These are phyloP conservation scores for Muscicapa comitata DNA, from an alignment of 2,797 vertebrate species.

Conservation along the genomic window DNA sequence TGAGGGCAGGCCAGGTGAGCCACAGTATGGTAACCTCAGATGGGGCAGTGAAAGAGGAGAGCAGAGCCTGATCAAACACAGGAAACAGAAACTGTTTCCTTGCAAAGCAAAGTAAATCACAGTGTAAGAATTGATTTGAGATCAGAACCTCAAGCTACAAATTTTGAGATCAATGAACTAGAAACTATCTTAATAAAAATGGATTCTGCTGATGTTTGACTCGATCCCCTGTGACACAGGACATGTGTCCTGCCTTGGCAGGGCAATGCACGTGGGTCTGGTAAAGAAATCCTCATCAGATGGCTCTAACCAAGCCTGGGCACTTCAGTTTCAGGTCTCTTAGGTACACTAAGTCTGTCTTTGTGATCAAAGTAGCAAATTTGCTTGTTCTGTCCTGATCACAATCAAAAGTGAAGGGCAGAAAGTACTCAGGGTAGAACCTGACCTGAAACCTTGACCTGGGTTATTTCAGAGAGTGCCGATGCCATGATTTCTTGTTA, in stretches of 20 bases:
- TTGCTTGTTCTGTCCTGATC: neutral
- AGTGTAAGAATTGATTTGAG: neutral
- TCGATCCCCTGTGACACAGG: neutral
- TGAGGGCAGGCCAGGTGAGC: neutral
- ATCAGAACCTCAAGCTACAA: neutral
- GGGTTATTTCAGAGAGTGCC: neutral
- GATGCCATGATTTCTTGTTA: neutral
- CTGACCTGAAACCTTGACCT: neutral
- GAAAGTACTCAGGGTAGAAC: neutral
- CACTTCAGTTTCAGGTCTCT: neutral
- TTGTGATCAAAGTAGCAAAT: neutral
- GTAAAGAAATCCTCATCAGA: neutral
- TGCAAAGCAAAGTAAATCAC: neutral
- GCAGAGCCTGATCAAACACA: neutral
- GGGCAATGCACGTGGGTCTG: rapidly evolving
- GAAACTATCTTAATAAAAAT: neutral
- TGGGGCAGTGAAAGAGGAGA: neutral
- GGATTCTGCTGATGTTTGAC: neutral
- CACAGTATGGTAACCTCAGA: neutral
- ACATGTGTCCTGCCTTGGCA: neutral
- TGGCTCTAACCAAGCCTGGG: neutral
- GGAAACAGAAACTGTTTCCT: neutral
- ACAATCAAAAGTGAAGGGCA: neutral
- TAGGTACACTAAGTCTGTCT: neutral
- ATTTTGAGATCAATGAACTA: neutral